Evolutionary conservation across 2,113 vertebrate genomes (phyloP).

Genomic region (Prochilodus magdalenae): DNA sequence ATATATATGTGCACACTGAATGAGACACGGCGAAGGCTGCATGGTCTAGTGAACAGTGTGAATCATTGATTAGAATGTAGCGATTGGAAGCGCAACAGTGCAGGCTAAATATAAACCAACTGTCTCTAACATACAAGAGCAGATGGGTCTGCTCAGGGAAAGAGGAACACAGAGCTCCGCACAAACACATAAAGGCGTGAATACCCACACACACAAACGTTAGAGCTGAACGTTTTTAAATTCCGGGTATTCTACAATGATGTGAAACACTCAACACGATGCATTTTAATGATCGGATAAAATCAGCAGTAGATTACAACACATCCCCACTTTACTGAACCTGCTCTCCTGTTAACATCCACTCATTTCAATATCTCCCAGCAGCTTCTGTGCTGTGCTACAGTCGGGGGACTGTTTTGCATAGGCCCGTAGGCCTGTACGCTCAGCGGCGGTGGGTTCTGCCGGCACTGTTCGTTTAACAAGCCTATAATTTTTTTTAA

Average conservation of each 20-base stretch:
- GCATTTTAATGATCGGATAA: too few species aligned
- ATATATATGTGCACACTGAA: conserved; percentile 11
- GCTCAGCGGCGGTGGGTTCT: too few species aligned
- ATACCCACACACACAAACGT: not conserved
- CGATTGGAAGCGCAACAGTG: conserved; percentile 19
- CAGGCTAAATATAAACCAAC: conserved; percentile 41
- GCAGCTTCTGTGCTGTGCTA: too few species aligned
- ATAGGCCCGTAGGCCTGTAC: too few species aligned
- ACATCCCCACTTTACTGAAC: not conserved
- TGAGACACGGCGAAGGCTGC: conserved; percentile 1
- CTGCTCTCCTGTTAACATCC: not conserved
- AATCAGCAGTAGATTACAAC: not conserved
- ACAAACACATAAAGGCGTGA: not conserved
- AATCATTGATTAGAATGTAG: conserved; percentile 41
- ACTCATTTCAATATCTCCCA: not conserved
- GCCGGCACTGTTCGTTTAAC: too few species aligned
- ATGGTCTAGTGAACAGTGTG: conserved; percentile 1
- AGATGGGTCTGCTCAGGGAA: conserved; percentile 4
- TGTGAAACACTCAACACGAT: not conserved
- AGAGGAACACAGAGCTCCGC: not conserved
- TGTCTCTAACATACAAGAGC: conserved; percentile 2
- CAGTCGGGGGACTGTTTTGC: too few species aligned
- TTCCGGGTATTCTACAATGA: not conserved
- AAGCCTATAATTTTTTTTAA: too few species aligned
- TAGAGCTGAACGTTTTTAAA: not conserved